phyloP scores from a whole-genome alignment of 2,113 vertebrate species.

The Ornithorhynchus anatinus region DNA sequence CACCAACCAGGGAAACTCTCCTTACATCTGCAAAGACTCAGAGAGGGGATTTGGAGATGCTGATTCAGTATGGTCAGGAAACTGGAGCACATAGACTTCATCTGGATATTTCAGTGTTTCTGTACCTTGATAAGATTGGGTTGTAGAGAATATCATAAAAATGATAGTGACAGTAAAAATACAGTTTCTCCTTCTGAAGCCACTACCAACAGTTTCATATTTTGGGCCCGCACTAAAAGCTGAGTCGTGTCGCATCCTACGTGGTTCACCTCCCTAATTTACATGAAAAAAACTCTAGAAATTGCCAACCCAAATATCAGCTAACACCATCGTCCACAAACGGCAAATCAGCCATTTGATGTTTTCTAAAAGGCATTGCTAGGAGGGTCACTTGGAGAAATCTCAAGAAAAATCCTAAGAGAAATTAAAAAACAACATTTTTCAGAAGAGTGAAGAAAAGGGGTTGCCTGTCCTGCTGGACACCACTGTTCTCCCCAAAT shows the following conservation, averaged over 20 bases:
- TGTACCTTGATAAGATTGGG: not conserved
- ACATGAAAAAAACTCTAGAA: not conserved
- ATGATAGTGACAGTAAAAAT: too few relatives aligned
- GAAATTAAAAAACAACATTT: constrained; percentile 57
- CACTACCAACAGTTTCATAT: not conserved
- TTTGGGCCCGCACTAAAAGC: not conserved
- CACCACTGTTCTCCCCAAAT: constrained; percentile 68
- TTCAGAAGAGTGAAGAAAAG: constrained; percentile 56
- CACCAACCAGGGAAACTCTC: too few relatives aligned
- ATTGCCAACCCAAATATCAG: constrained; percentile 26
- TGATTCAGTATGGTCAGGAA: too few relatives aligned
- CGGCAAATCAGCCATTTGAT: constrained; percentile 28
- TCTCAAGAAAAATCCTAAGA: constrained; percentile 27
- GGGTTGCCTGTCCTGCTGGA: constrained; percentile 61
- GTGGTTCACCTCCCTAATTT: not conserved
- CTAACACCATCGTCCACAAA: constrained; percentile 16
- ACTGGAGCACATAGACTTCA: too few relatives aligned
- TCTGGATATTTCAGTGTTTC: too few relatives aligned
- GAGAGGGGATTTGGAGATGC: too few relatives aligned
- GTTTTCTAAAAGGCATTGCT: constrained; percentile 34
- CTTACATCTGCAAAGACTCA: too few relatives aligned
- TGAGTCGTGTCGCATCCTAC: not conserved
- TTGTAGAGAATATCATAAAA: not conserved
- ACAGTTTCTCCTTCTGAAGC: not conserved
- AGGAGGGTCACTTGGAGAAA: not conserved